Evolutionary conservation across 2,113 vertebrate species (phyloP).

Genomic region (Platysteira castanea): DNA sequence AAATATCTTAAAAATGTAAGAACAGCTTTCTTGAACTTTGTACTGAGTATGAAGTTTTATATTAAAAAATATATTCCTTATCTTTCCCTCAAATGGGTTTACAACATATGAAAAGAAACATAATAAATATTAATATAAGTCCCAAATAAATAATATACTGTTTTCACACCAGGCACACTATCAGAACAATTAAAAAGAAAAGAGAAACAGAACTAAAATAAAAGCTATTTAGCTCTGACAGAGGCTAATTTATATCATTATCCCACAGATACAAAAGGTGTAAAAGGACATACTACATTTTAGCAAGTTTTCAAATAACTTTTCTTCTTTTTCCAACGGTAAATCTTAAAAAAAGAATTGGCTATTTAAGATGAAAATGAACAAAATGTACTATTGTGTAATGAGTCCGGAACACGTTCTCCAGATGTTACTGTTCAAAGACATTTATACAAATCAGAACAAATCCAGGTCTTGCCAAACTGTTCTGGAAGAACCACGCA

Average conservation of each 20-base stretch:
- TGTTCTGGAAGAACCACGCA: not conserved
- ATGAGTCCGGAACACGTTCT: conserved; percentile 10
- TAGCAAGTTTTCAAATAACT: not conserved
- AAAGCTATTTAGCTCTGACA: not conserved
- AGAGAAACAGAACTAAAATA: not conserved
- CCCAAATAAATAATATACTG: not conserved
- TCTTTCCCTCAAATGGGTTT: not conserved
- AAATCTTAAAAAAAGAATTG: conserved; percentile 6
- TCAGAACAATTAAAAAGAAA: not conserved
- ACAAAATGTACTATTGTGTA: conserved; percentile 57
- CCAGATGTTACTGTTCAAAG: conserved; percentile 56
- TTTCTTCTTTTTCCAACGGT: not conserved
- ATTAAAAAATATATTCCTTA: not conserved
- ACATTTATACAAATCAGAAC: conserved; percentile 38
- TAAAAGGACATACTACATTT: not conserved
- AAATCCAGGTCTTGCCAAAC: conserved; percentile 29
- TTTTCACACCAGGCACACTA: not conserved
- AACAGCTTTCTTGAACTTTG: not conserved
- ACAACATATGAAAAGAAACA: not conserved
- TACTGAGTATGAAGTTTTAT: not conserved
- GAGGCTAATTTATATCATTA: not conserved
- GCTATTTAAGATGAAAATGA: conserved; percentile 39
- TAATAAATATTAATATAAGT: not conserved
- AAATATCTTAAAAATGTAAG: not conserved
- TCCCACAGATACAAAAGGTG: not conserved